phyloP scores from a whole-genome alignment of 2,113 vertebrate species.

The Falco punctatus region DNA sequence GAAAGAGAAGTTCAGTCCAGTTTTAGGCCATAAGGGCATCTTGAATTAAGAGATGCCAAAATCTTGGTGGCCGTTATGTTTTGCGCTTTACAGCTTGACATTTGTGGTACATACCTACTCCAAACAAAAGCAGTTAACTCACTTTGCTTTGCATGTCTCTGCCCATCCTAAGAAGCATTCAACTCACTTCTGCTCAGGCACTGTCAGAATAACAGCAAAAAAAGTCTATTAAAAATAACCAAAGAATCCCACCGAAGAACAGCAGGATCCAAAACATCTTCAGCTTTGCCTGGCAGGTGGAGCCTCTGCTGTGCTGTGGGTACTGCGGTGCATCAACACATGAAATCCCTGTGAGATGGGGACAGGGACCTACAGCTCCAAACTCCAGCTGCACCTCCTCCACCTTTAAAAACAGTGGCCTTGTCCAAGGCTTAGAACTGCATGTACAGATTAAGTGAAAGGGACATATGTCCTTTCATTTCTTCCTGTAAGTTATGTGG shows the following conservation, averaged over 20 bases:
- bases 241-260: not conserved
- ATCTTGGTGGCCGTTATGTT: not conserved
- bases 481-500: not conserved
- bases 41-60: not conserved
- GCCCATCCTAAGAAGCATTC: not conserved
- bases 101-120: not conserved
- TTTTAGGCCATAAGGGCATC: not conserved
- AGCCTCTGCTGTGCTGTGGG: not conserved
- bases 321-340: not conserved
- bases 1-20: not conserved
- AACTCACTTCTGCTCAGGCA: not conserved
- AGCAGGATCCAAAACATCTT: not conserved
- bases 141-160: not conserved
- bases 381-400: not conserved
- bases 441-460: not conserved
- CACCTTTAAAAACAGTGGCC: not conserved
- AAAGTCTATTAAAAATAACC: not conserved
- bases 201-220: not conserved
- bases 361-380: not conserved
- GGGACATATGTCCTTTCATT: fast-evolving
- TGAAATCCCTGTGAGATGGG: not conserved
- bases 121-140: not conserved
- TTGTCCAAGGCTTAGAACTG: not conserved
- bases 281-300: not conserved
- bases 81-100: not conserved